Evolutionary conservation across 2,113 vertebrate genomes (phyloP).

Genomic region (Scopus umbretta): DNA sequence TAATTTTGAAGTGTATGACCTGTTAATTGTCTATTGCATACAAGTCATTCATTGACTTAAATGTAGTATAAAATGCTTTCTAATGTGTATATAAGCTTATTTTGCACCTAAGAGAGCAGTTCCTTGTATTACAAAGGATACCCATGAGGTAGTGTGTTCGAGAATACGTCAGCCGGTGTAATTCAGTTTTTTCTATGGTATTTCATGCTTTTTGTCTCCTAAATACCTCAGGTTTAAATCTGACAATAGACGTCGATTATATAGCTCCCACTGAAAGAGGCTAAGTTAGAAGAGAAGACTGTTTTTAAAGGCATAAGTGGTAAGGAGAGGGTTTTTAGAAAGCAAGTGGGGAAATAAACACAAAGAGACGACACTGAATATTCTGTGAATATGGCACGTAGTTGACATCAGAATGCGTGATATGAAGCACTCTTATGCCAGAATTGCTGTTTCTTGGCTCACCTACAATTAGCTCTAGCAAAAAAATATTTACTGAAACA

Average conservation of each 20-base stretch:
- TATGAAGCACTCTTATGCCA: not conserved
- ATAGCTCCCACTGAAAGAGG: slow-evolving; percentile 11
- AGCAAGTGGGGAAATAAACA: not conserved
- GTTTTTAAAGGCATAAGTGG: not conserved
- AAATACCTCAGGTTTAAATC: not conserved
- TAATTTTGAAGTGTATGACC: not conserved
- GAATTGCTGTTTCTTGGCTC: not conserved
- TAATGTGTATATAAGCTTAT: not conserved
- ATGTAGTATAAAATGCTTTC: not conserved
- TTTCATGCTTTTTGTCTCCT: slow-evolving; percentile 42
- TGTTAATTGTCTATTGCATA: not conserved
- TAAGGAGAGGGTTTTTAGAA: slow-evolving; percentile 21
- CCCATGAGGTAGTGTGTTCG: not conserved
- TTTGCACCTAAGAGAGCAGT: not conserved
- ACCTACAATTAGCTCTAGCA: not conserved
- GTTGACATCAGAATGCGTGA: slow-evolving; percentile 30
- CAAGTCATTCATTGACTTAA: not conserved
- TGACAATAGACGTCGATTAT: slow-evolving; percentile 26
- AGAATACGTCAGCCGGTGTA: not conserved
- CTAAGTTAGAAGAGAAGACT: not conserved
- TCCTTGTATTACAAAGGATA: not conserved
- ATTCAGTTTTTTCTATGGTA: slow-evolving; percentile 4
- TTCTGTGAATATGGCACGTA: not conserved
- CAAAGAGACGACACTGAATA: not conserved
- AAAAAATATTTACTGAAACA: not conserved